These are phyloP conservation scores for Actias luna DNA, from an alignment of 2,888 invertebrate genomes.

Conservation along the genomic window DNA sequence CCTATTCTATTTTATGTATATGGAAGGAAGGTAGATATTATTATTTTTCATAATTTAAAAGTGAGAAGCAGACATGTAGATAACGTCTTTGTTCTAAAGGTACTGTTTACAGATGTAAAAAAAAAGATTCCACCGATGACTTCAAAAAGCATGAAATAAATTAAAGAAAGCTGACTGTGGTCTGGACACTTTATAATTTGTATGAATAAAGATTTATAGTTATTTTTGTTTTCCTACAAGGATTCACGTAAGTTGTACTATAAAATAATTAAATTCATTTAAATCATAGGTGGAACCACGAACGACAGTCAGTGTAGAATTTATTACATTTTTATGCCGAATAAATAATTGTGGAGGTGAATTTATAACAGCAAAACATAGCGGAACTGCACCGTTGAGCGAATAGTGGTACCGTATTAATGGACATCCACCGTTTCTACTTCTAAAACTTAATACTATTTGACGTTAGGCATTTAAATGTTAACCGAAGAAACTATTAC, in stretches of 20 bases:
- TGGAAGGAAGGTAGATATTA: no score
- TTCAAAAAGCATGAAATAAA: no score
- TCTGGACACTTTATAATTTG: no score
- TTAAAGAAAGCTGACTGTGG: no score
- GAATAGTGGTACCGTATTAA: neutral
- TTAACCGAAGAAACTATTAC: neutral
- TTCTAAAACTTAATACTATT: neutral
- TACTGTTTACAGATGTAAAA: no score
- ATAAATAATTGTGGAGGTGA: neutral
- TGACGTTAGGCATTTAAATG: no score
- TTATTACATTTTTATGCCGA: neutral
- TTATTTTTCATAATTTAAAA: no score
- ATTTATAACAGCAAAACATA: conserved; percentile 3
- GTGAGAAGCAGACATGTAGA: no score
- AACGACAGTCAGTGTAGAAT: neutral
- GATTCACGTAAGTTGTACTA: neutral
- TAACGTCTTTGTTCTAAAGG: no score
- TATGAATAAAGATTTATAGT: no score
- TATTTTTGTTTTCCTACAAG: neutral
- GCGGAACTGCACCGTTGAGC: neutral
- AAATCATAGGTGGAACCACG: neutral
- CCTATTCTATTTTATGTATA: no score
- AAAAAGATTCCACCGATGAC: no score
- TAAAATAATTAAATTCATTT: neutral
- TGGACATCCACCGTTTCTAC: neutral